phyloP scores from a whole-genome alignment of 2,797 vertebrate species.

The Paramormyrops hopkinsi region DNA sequence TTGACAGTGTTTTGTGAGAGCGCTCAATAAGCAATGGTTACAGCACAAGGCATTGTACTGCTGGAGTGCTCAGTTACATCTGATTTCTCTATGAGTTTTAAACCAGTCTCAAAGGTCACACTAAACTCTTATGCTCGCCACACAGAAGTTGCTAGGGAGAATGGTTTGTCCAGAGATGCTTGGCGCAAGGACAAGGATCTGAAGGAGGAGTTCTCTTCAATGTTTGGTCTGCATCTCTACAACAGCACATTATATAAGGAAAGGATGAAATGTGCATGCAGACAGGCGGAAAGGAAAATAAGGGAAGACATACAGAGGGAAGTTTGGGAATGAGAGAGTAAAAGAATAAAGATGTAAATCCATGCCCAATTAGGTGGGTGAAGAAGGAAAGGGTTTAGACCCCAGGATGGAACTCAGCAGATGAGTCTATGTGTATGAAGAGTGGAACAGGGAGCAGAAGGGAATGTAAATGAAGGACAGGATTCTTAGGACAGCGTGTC shows the following conservation, averaged over 20 bases:
- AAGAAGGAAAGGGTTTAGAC: neutral
- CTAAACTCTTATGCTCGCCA: neutral
- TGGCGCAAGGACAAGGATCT: slow-evolving; percentile 4
- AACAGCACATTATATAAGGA: neutral
- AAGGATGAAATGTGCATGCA: neutral
- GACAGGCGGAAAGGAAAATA: neutral
- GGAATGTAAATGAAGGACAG: slow-evolving; percentile 4
- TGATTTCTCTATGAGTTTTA: neutral
- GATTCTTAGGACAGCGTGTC: slow-evolving; percentile 71
- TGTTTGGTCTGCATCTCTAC: slow-evolving; percentile 1
- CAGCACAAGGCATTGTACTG: neutral
- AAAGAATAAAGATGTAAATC: neutral
- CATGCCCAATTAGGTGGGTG: neutral
- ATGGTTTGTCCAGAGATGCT: slow-evolving; percentile 1
- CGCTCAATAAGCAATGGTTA: neutral
- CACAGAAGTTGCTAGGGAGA: neutral
- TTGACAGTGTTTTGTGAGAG: neutral
- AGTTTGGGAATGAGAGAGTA: neutral
- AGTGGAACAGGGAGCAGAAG: slow-evolving; percentile 10
- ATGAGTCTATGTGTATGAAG: slow-evolving; percentile 26
- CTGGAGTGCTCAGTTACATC: neutral
- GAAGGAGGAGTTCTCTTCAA: neutral
- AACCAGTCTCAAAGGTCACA: neutral
- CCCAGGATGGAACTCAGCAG: neutral
- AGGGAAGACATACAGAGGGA: neutral